phyloP scores from a whole-genome alignment of 1,140 invertebrate species.

The Helicoverpa armigera region DNA sequence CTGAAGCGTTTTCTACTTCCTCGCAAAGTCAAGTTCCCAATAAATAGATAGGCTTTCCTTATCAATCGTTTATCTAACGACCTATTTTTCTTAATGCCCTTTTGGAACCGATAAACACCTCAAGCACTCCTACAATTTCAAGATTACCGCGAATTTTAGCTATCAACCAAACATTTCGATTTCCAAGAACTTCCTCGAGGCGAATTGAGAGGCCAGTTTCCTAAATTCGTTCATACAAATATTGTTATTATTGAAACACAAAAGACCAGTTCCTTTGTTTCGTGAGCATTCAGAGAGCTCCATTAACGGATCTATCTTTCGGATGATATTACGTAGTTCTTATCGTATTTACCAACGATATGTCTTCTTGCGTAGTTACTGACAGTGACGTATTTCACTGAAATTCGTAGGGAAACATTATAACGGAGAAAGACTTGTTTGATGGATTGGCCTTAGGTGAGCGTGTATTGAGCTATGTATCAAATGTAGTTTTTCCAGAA shows the following conservation, averaged over 20 bases:
- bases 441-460: background rate
- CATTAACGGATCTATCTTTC: conserved; percentile 11
- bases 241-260: conserved; percentile 35
- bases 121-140: background rate
- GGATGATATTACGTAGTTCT: conserved; percentile 26
- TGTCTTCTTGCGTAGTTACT: background rate
- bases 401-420: background rate
- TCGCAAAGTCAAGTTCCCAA: background rate
- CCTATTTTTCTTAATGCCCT: conserved; percentile 12
- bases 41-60: background rate
- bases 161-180: conserved; percentile 13
- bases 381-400: background rate
- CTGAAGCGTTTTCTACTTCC: background rate
- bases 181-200: background rate
- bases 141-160: conserved; percentile 14
- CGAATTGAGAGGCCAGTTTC: conserved; percentile 1
- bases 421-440: background rate
- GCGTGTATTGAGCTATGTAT: background rate
- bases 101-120: background rate
- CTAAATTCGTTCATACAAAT: background rate
- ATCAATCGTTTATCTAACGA: background rate
- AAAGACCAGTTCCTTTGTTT: conserved; percentile 32
- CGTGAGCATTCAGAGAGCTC: conserved; percentile 9
- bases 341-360: conserved; percentile 7
- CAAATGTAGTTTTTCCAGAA: background rate